Conservation (phyloP, 2,888 invertebrate species). For the Ceraclea dissimilis region DNA sequence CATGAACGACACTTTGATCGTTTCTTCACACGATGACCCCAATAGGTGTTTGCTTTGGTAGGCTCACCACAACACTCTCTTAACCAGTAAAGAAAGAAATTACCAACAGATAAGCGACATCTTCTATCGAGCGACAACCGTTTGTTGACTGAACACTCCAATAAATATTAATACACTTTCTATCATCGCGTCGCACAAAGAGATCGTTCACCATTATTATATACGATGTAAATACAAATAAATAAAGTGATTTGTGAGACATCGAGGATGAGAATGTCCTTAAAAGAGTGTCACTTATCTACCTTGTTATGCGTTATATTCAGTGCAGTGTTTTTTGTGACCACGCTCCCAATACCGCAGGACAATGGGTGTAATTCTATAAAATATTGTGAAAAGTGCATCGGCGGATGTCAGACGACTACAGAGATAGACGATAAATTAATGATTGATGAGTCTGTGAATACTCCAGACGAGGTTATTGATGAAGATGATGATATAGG, state of each 20-base stretch:
- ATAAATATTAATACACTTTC: not conserved
- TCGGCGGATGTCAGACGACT: conserved; percentile 10
- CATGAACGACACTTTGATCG: conserved; percentile 12
- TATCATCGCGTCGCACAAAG: too few species aligned
- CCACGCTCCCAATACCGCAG: conserved; percentile 5
- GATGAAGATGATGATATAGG: conserved; percentile 24
- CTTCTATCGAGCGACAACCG: not conserved
- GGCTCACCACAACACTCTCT: conserved; percentile 3
- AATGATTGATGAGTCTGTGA: conserved; percentile 21
- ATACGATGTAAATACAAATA: conserved; percentile 1
- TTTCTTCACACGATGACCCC: conserved; percentile 21
- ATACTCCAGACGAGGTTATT: conserved; percentile 1
- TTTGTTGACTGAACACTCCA: not conserved
- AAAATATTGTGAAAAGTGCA: conserved; percentile 23
- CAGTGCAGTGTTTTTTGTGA: conserved; percentile 9
- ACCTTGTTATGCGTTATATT: conserved; percentile 14
- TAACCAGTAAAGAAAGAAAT: not conserved
- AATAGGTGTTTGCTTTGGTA: conserved; percentile 9
- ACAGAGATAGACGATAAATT: conserved; percentile 15
- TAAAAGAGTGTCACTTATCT: not conserved
- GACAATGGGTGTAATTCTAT: conserved; percentile 18
- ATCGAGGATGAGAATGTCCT: not conserved
- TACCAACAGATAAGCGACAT: conserved; percentile 12
- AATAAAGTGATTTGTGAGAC: not conserved
- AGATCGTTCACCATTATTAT: not conserved